Percentiles rank a stretch among this genome's conserved stretches.
These are phyloP conservation scores for Ptyas mucosa DNA, from an alignment of 2,113 vertebrate species.

Conservation along the genomic window DNA sequence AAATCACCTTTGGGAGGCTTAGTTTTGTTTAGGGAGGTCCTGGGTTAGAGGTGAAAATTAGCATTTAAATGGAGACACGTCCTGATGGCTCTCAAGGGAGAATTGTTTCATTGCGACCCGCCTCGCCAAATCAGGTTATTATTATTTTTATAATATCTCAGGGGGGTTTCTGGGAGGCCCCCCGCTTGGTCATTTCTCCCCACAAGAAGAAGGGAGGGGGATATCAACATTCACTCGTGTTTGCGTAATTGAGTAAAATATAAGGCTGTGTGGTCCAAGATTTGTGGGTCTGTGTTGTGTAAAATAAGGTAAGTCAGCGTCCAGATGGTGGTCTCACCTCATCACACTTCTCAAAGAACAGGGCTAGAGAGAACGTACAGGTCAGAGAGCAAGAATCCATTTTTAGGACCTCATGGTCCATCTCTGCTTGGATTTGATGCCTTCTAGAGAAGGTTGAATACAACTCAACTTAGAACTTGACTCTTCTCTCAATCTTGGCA, in stretches of 20 bases:
- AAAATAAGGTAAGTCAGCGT: neutral
- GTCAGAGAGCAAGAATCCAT: neutral
- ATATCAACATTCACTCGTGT: neutral
- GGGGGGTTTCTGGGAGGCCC: neutral
- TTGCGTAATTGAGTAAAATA: neutral
- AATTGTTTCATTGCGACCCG: constrained; percentile 19
- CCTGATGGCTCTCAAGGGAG: constrained; percentile 27
- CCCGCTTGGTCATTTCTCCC: constrained; percentile 18
- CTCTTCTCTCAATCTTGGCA: too few relatives aligned
- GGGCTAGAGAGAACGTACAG: too few relatives aligned
- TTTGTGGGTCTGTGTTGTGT: neutral
- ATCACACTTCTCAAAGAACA: neutral
- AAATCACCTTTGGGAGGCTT: constrained; percentile 13
- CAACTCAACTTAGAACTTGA: too few relatives aligned
- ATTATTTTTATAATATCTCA: constrained; percentile 23
- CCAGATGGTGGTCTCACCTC: neutral
- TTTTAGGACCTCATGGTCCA: too few relatives aligned
- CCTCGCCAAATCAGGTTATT: constrained; percentile 29
- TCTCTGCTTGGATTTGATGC: too few relatives aligned
- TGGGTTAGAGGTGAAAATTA: constrained; percentile 50
- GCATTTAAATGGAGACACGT: constrained; percentile 56
- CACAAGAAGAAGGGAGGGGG: neutral
- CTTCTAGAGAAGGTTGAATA: too few relatives aligned
- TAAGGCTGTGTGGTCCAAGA: neutral
- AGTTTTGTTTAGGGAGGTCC: constrained; percentile 31